These are phyloP conservation scores for Zeugodacus cucurbitae DNA, from an alignment of 1,140 invertebrate genomes.

Conservation along the genomic window DNA sequence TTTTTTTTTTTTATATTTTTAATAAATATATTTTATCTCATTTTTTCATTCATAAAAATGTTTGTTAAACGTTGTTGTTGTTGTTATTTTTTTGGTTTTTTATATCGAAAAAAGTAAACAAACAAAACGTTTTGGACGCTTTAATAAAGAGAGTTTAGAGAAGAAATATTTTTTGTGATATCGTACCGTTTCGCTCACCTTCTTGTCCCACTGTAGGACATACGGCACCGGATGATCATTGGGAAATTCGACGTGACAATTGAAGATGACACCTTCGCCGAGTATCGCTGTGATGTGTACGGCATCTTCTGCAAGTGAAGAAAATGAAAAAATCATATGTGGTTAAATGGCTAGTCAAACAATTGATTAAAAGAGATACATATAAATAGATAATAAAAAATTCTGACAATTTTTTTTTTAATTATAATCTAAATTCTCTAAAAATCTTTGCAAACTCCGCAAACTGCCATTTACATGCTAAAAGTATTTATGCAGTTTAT, in stretches of 20 bases:
- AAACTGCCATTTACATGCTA: too few species aligned
- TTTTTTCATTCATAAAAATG: constrained; percentile 29
- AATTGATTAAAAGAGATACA: too few species aligned
- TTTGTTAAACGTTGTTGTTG: constrained; percentile 38
- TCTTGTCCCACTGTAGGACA: constrained; percentile 98
- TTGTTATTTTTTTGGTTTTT: constrained; percentile 34
- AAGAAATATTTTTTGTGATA: constrained; percentile 70
- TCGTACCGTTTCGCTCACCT: constrained; percentile 94
- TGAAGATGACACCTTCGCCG: constrained; percentile 95
- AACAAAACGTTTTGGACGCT: constrained; percentile 46
- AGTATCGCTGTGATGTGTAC: constrained; percentile 95
- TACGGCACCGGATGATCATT: constrained; percentile 94
- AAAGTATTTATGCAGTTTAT: too few species aligned
- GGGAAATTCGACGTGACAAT: constrained; percentile 95
- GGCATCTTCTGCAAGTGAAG: constrained; percentile 78
- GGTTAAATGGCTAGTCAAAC: too few species aligned
- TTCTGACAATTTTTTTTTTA: too few species aligned
- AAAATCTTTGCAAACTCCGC: too few species aligned
- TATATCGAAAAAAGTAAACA: constrained; percentile 42
- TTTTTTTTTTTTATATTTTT: not conserved
- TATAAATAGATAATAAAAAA: too few species aligned
- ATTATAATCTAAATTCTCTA: too few species aligned
- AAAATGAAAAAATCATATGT: not conserved
- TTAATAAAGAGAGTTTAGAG: constrained; percentile 73
- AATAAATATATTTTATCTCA: not conserved